Conservation (phyloP, 2,888 invertebrate genomes). For the Camptogramma bilineatum region DNA sequence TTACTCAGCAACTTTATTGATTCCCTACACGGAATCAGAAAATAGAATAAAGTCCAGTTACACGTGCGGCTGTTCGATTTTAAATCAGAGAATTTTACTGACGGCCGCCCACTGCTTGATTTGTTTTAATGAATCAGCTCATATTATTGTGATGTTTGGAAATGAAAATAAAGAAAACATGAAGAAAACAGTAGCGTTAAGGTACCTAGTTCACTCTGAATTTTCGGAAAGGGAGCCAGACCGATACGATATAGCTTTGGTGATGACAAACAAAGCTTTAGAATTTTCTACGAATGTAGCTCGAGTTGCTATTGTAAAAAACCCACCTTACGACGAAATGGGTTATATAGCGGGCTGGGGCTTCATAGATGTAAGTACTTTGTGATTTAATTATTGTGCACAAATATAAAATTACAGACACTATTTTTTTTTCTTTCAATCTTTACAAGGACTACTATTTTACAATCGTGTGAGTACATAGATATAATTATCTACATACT, state of each 20-base stretch:
- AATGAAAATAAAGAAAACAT: background rate
- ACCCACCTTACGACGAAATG: slow-evolving; percentile 20
- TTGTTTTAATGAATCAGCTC: slow-evolving; percentile 19
- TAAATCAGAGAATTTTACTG: slow-evolving; percentile 51
- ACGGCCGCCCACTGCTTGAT: slow-evolving; percentile 56
- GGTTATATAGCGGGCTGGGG: slow-evolving; percentile 32
- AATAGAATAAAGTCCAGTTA: slow-evolving; percentile 12
- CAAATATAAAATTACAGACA: too few species aligned
- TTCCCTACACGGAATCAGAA: background rate
- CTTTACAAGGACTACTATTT: too few species aligned
- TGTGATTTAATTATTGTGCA: too few species aligned
- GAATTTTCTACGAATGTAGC: background rate
- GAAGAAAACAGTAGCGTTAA: background rate
- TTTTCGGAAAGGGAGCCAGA: background rate
- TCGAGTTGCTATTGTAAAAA: slow-evolving; percentile 23
- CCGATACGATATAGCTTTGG: slow-evolving; percentile 1
- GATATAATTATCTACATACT: too few species aligned
- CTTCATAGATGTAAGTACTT: slow-evolving; percentile 23
- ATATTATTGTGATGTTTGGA: slow-evolving; percentile 35
- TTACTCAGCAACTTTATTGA: too few species aligned
- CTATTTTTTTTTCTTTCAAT: too few species aligned
- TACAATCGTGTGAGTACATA: too few species aligned
- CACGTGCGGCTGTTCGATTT: slow-evolving; percentile 55
- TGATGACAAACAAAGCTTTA: background rate
- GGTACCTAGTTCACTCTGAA: background rate